phyloP scores from a whole-genome alignment of 37 sponge, comb jelly and placozoan genomes.

The Chondrilla cf. caribensis region DNA sequence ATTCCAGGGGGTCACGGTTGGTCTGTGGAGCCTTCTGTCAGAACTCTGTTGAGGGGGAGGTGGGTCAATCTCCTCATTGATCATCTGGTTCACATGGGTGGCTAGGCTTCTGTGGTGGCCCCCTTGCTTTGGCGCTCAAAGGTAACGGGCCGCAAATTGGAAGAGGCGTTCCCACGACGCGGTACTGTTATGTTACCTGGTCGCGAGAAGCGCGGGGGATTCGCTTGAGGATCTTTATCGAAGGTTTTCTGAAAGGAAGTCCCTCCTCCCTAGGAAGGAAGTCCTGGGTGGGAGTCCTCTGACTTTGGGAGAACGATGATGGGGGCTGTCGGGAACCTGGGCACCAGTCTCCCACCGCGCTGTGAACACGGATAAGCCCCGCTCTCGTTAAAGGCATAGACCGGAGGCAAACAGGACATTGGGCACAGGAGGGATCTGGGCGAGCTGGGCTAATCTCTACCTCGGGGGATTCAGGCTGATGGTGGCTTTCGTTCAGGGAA shows the following conservation, averaged over 20 bases:
- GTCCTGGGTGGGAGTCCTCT: constrained; percentile 7
- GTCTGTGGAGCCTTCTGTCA: neutral
- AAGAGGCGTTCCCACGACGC: constrained; percentile 31
- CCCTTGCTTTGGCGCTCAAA: constrained; percentile 20
- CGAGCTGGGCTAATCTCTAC: neutral
- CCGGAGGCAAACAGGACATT: neutral
- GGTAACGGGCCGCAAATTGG: constrained; percentile 25
- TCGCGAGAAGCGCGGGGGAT: constrained; percentile 29
- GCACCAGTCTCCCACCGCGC: neutral
- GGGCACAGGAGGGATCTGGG: neutral
- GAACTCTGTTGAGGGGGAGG: neutral
- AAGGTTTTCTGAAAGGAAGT: too few relatives aligned
- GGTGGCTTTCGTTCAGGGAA: neutral
- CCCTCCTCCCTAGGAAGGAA: too few relatives aligned
- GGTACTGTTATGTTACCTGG: neutral
- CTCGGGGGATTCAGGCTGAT: neutral
- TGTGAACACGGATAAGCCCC: neutral
- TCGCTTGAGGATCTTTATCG: constrained; percentile 16
- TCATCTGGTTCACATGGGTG: constrained; percentile 14
- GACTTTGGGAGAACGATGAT: constrained; percentile 3
- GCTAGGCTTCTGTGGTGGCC: constrained; percentile 19
- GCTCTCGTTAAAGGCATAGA: neutral
- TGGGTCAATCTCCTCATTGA: constrained; percentile 17
- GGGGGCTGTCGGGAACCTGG: neutral
- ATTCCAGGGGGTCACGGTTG: neutral